Evolutionary conservation across 2,888 invertebrate genomes (phyloP), one percentile per base, ranked within the genome.

Genomic region (Hemaris fuciformis): DNA sequence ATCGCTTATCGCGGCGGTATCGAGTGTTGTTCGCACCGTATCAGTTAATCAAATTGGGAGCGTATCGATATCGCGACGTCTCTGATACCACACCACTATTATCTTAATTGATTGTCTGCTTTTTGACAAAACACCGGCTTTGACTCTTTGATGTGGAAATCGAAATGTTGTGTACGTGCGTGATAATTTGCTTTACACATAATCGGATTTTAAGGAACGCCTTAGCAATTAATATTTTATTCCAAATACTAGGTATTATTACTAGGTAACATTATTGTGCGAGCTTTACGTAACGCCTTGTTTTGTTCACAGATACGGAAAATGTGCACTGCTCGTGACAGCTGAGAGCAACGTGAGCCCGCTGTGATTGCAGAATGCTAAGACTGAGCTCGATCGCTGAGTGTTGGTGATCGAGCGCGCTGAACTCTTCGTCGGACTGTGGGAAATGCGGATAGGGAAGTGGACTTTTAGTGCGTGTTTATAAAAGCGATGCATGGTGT

Each of bases 401-500:
- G 68, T 72, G 66, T 64, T 72, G 74, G 78, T 80, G 73, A 75
- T 73, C 74, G 75, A 74, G 80, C 68, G 71, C 65, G 62, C 65
- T 69, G 65, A 61, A 63, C 41, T 61, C 70, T 66, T 70, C 67
- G 61, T 72, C 73, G 74, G 77, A 83, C 80, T 78, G 72, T 81
- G 81, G 77, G 88, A 84, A 79, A 91, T 89, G 90, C 83, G 84
- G 89, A 86, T 87, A 84, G 82, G 80, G 79, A 85, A 80, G 88
- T 81, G 89, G 86, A 89, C 89, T 89, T 82, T 77, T 69, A 88
- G 89, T 87, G 91, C 78, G 89, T 88, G 88, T 81, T 76, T 84
- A 84, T 85, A 90, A 90, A 87, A 85, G 85, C 87, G 88, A 91
- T 92, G 92, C 91, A 92, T 92, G 92, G 92, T 92, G 85, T 92